A percentile compares a stretch with the other conserved stretches of the same genome.
These are phyloP conservation scores for Platycheirus rosarum DNA, from an alignment of 2,888 invertebrate genomes.

Conservation along the genomic window DNA sequence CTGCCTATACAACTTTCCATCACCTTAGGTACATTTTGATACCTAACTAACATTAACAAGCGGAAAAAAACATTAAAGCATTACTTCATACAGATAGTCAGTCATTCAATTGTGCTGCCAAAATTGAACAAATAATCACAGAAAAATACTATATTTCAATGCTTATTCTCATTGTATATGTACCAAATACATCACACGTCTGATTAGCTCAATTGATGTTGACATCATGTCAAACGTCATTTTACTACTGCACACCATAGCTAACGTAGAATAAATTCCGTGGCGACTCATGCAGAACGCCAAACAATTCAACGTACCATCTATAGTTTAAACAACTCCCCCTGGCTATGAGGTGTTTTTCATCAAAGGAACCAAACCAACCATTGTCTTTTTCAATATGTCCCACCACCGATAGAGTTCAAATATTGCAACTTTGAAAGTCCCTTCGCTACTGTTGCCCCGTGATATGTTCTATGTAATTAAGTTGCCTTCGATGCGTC, in stretches of 20 bases:
- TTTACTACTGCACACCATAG: slow-evolving; percentile 23
- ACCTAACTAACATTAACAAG: no score
- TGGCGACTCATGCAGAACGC: slow-evolving; percentile 19
- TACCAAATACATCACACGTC: slow-evolving; percentile 4
- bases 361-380: neutral
- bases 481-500: slow-evolving; percentile 37
- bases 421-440: slow-evolving; percentile 33
- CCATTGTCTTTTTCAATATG: neutral
- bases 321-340: neutral
- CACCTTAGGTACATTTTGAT: no score
- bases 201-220: slow-evolving; percentile 53
- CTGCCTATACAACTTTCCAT: no score
- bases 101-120: no score
- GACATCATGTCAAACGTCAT: slow-evolving; percentile 52
- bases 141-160: neutral
- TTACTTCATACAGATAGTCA: no score
- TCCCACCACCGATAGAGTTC: neutral
- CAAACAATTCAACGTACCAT: slow-evolving; percentile 23
- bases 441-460: slow-evolving; percentile 12
- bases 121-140: no score
- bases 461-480: slow-evolving; percentile 17
- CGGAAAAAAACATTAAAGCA: no score
- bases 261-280: slow-evolving; percentile 3
- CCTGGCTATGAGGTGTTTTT: neutral
- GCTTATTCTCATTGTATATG: slow-evolving; percentile 31